Evolutionary conservation across 2,113 vertebrate species (phyloP).

Genomic region (Monopterus albus): DNA sequence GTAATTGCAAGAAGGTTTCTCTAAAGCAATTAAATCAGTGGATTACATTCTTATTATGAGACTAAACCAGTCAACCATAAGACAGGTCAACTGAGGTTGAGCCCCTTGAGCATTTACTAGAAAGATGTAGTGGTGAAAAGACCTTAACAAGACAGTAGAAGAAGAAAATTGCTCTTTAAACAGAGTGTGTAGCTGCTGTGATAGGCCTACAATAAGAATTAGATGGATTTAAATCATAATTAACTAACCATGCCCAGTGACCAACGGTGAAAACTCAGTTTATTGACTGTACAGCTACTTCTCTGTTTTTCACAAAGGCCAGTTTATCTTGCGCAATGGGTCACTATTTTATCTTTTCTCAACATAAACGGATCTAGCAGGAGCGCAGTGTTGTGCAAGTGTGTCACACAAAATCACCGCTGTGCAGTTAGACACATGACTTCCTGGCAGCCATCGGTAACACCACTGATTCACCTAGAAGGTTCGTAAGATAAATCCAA

Average conservation of each 20-base stretch:
- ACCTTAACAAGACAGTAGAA: background rate
- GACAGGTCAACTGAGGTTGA: slow-evolving; percentile 4
- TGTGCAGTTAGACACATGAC: background rate
- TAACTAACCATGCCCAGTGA: background rate
- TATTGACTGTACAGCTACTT: background rate
- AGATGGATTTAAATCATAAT: slow-evolving; percentile 12
- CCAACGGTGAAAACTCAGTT: slow-evolving; percentile 9
- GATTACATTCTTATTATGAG: slow-evolving; percentile 7
- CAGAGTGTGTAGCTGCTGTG: background rate
- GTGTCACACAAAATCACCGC: background rate
- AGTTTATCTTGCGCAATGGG: slow-evolving; percentile 17
- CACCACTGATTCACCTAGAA: too few species aligned
- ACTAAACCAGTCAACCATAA: slow-evolving; percentile 9
- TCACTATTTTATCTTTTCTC: slow-evolving; percentile 26
- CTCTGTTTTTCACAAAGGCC: background rate
- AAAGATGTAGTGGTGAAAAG: slow-evolving; percentile 11
- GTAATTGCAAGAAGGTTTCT: slow-evolving; percentile 17
- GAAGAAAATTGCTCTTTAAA: background rate
- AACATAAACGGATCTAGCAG: slow-evolving; percentile 23
- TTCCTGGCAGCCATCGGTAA: background rate
- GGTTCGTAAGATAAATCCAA: too few species aligned
- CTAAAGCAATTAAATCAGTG: slow-evolving; percentile 1
- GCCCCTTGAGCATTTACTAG: slow-evolving; percentile 1
- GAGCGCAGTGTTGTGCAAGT: slow-evolving; percentile 21
- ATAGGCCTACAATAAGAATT: slow-evolving; percentile 11